Conservation (phyloP, 2,888 invertebrate genomes). For the Catocala sponsa region DNA sequence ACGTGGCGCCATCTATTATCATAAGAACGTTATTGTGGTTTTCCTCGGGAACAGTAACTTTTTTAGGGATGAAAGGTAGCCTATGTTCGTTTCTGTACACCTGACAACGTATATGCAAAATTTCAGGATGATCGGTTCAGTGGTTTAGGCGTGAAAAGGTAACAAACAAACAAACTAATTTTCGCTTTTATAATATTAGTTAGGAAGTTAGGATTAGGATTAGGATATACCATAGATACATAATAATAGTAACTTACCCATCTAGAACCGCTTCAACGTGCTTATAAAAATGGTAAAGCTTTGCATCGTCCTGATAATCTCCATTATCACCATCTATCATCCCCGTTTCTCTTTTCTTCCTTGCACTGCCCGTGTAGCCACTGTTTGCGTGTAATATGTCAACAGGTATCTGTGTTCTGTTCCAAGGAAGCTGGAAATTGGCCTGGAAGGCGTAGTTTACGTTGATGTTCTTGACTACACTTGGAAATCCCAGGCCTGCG, state of each 20-base stretch:
- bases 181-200: no score
- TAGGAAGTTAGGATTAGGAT: no score
- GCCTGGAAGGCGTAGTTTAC: constrained; percentile 82
- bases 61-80: no score
- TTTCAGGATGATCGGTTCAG: no score
- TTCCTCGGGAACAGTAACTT: no score
- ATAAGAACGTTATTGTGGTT: no score
- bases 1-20: no score
- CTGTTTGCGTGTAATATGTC: constrained; percentile 74
- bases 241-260: constrained; percentile 57
- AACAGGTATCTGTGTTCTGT: constrained; percentile 75
- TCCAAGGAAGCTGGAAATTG: constrained; percentile 83
- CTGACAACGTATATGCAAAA: no score
- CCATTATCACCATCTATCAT: constrained; percentile 31
- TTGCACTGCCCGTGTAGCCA: constrained; percentile 69
- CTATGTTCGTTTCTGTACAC: no score
- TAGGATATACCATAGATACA: no score
- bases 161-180: no score
- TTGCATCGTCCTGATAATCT: constrained; percentile 70
- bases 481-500: constrained; percentile 75
- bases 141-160: no score
- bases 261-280: constrained; percentile 71
- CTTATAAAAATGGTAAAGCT: constrained; percentile 78
- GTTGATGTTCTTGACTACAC: constrained; percentile 68
- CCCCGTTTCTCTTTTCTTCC: constrained; percentile 62